Conservation (phyloP, 2,888 invertebrate genomes). For the Drosophila birchii region DNA sequence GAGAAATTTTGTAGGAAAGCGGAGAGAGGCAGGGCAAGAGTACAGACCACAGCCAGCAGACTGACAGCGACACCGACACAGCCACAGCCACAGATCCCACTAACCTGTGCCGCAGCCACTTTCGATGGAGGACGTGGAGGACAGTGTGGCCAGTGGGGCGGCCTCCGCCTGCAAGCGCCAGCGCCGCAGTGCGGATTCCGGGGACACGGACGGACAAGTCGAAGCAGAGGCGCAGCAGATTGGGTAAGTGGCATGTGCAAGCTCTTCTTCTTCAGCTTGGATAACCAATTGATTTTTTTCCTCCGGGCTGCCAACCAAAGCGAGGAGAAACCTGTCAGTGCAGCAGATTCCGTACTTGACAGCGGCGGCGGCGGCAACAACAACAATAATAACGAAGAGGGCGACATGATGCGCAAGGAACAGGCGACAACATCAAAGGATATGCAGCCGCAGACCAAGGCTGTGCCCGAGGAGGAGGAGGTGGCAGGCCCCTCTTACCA, state of each 20-base stretch:
- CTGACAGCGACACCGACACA: neutral
- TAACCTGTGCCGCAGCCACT: neutral
- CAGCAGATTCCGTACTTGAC: constrained; percentile 10
- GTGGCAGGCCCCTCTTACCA: constrained; percentile 10
- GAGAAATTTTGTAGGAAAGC: constrained; percentile 13
- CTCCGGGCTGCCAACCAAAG: constrained; percentile 2
- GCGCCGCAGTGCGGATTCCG: constrained; percentile 40
- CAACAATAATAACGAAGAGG: constrained; percentile 24
- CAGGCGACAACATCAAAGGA: neutral
- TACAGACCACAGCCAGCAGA: neutral
- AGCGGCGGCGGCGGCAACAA: constrained; percentile 4
- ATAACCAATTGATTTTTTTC: constrained; percentile 40
- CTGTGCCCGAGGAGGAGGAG: neutral
- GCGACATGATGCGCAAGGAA: constrained; percentile 6
- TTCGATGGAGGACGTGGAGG: constrained; percentile 63
- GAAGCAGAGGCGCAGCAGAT: neutral
- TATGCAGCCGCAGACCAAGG: neutral
- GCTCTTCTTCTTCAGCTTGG: constrained; percentile 20
- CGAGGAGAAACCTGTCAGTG: constrained; percentile 26
- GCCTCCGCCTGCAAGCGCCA: constrained; percentile 60
- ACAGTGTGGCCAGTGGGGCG: constrained; percentile 20
- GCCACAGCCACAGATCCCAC: neutral
- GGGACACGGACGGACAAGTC: constrained; percentile 8
- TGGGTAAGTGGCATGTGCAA: constrained; percentile 26
- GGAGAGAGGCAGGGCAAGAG: constrained; percentile 1